Conservation (phyloP, 1,140 invertebrate genomes). For the Caerostris darwini region DNA sequence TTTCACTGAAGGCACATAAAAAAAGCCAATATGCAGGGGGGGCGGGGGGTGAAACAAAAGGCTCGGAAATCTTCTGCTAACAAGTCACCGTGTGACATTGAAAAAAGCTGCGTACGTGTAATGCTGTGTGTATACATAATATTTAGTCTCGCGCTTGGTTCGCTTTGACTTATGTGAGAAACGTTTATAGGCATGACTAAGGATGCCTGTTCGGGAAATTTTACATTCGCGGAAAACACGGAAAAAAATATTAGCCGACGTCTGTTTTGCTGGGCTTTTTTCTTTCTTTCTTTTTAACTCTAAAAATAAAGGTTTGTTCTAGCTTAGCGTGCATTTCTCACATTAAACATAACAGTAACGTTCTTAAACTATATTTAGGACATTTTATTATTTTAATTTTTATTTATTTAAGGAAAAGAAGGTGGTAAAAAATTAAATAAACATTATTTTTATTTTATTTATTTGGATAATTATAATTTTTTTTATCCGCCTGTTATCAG, state of each 20-base stretch:
- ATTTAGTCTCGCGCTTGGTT: constrained; percentile 22
- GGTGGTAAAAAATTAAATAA: no score
- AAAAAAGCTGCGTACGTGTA: constrained; percentile 63
- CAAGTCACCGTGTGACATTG: constrained; percentile 61
- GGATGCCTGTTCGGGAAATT: constrained; percentile 1
- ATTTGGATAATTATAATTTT: no score
- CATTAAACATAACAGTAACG: no score
- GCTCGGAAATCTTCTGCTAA: background rate
- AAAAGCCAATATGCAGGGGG: background rate
- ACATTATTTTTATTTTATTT: no score
- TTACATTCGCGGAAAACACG: background rate
- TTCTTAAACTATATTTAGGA: no score
- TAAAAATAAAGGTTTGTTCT: no score
- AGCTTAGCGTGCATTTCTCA: no score
- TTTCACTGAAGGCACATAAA: background rate
- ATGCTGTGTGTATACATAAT: background rate
- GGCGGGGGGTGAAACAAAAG: background rate
- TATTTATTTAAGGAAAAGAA: no score
- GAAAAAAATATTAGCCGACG: background rate
- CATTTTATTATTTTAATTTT: no score
- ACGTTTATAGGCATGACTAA: constrained; percentile 53
- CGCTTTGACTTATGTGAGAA: constrained; percentile 64
- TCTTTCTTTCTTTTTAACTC: no score
- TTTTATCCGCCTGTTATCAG: no score
- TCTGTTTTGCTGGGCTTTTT: no score